Evolutionary conservation across 2,888 invertebrate species (phyloP).

Genomic region (Atherix ibis): DNA sequence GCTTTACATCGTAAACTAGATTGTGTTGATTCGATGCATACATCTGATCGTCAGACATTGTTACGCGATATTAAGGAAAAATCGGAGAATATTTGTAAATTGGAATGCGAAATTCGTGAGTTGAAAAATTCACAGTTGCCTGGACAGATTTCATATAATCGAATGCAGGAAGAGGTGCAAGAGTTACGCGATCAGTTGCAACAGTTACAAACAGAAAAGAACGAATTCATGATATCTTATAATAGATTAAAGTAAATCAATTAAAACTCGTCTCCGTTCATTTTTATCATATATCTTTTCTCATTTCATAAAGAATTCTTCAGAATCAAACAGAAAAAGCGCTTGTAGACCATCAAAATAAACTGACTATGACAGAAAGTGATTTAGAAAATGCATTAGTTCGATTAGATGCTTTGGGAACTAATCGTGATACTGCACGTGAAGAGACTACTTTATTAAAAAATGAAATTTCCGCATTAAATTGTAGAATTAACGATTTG

Average conservation of each 20-base stretch:
- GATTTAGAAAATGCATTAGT: slow-evolving; percentile 45
- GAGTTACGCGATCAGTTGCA: too few species aligned
- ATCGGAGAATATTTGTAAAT: slow-evolving; percentile 34
- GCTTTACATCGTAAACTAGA: slow-evolving; percentile 40
- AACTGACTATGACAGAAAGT: slow-evolving; percentile 45
- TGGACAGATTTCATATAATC: too few species aligned
- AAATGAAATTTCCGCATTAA: slow-evolving; percentile 46
- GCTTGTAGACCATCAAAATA: slow-evolving; percentile 49
- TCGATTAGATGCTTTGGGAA: slow-evolving; percentile 40
- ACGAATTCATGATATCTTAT: slow-evolving; percentile 37
- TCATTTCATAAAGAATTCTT: slow-evolving; percentile 39
- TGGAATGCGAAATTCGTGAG: slow-evolving; percentile 41
- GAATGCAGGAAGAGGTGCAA: too few species aligned
- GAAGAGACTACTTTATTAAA: slow-evolving; percentile 44
- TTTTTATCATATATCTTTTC: slow-evolving; percentile 1
- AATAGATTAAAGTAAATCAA: slow-evolving; percentile 38
- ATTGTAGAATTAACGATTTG: slow-evolving; percentile 43
- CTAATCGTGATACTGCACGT: slow-evolving; percentile 41
- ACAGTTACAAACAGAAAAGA: slow-evolving; percentile 37
- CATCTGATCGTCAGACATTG: slow-evolving; percentile 34
- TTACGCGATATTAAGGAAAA: slow-evolving; percentile 35
- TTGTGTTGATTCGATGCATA: slow-evolving; percentile 33
- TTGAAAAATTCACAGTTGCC: slow-evolving; percentile 35
- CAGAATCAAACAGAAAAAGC: slow-evolving; percentile 64
- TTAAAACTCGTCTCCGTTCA: not conserved